A percentile compares a stretch with the other conserved stretches of the same genome.
phyloP scores from a whole-genome alignment of 2,113 vertebrate species.

The Panthera leo region DNA sequence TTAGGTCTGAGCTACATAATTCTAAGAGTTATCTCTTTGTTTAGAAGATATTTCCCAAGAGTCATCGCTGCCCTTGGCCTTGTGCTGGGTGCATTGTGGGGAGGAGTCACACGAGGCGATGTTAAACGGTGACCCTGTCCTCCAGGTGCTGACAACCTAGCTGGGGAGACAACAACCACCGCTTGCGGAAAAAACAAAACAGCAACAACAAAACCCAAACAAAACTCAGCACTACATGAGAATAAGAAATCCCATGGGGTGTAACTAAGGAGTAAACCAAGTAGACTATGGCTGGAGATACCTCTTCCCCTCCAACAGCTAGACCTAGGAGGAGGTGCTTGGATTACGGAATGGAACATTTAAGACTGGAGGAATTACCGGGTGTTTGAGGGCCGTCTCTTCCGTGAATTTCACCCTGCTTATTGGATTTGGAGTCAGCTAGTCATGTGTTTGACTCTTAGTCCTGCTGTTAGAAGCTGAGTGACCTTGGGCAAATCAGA shows the following conservation, averaged over 20 bases:
- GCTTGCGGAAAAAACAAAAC: background rate
- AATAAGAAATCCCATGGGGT: background rate
- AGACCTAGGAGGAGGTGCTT: background rate
- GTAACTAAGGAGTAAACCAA: background rate
- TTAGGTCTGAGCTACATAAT: background rate
- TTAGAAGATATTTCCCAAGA: background rate
- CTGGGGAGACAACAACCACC: background rate
- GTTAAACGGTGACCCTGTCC: background rate
- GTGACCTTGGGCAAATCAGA: background rate
- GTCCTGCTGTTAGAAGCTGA: background rate
- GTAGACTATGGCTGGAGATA: background rate
- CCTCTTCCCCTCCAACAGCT: background rate
- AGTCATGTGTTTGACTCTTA: background rate
- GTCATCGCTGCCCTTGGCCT: background rate
- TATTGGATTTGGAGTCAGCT: background rate
- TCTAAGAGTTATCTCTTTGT: background rate
- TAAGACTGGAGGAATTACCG: background rate
- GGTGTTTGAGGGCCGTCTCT: background rate
- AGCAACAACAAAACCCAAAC: no score
- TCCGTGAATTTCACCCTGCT: background rate
- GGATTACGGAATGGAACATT: background rate
- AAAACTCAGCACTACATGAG: background rate
- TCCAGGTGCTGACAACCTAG: background rate
- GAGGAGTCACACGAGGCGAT: background rate
- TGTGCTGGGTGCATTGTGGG: accelerated